Conservation (phyloP, 2,797 vertebrate genomes). For the Rhynchotus rufescens region DNA sequence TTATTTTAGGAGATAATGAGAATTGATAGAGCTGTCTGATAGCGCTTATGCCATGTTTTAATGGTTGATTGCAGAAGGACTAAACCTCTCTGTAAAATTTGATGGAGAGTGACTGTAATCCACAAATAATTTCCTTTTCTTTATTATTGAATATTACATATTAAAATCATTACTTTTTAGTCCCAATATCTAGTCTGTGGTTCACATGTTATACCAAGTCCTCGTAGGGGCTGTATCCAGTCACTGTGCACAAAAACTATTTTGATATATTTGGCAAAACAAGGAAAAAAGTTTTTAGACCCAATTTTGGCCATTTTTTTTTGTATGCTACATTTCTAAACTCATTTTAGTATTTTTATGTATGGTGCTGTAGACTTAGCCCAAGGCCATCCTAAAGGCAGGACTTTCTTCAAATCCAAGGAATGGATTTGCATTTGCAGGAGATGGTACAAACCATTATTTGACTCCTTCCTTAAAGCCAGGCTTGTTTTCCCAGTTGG, state of each 20-base stretch:
- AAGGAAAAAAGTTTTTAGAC: neutral
- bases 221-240: neutral
- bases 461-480: neutral
- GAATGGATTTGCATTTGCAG: neutral
- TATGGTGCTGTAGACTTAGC: slow-evolving; percentile 18
- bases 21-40: neutral
- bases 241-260: neutral
- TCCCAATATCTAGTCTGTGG: neutral
- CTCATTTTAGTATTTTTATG: neutral
- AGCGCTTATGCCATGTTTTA: neutral
- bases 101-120: neutral
- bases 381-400: neutral
- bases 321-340: neutral
- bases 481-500: neutral
- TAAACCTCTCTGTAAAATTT: neutral
- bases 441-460: neutral
- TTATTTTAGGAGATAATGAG: slow-evolving; percentile 3
- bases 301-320: neutral
- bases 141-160: too few species aligned
- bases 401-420: neutral
- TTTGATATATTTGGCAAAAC: neutral
- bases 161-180: too few species aligned
- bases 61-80: neutral
- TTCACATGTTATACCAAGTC: neutral
- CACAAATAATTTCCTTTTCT: neutral